Base-by-base conservation (phyloP, 2,888 invertebrate species). In the Clusia tigrina region DNA sequence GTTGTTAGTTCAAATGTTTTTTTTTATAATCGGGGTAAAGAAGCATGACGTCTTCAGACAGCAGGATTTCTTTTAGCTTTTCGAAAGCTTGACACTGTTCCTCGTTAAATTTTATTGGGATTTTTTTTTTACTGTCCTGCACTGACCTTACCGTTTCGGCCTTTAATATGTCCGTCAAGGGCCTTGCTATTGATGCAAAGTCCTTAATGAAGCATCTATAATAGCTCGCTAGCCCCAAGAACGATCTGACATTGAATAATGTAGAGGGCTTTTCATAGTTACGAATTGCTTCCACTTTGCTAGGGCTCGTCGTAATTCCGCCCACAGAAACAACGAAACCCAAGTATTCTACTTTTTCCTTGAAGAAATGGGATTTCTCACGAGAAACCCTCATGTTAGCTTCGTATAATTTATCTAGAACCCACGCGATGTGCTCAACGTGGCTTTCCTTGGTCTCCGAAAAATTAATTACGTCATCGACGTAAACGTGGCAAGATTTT, bases 121-220 rank as follows among this genome's bases (percentile, higher is more conserved):
- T n/a, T 52, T 26, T 59, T 64, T 26, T 65, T 70, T 23, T 63
- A 69, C 32, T 59, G 56, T 12, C 54, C 23, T 9, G 69, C 60
- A 24, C 63, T 60, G 5, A 69, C 56, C 32, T 60, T 66, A 20
- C 67, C 69, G 38, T 69, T 56, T 67, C 67, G 1, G 66, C 66
- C 20, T 66, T 67, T 17, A 68, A 58, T 25, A 68, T 66, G 22
- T 69, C 66, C 12, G 65, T 68, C 9, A 69, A 26, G 2, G 69
- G 66, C 53, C 60, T 69, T 32, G 70, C 67, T 60, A 68, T 70
- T 3, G 38, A 57, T 2, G 63, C 65, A 54, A 66, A 71, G 51
- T 70, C 62, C 38, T 58, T 68, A 25, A 71, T 54, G 22, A 67
- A 63, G n/a, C 60, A 64, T 37, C 65, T 60, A 48, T 62, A 64